Percentiles rank a stretch among this genome's conserved stretches.
These are phyloP conservation scores for Temnothorax longispinosus DNA, from an alignment of 1,140 invertebrate species.

Conservation along the genomic window DNA sequence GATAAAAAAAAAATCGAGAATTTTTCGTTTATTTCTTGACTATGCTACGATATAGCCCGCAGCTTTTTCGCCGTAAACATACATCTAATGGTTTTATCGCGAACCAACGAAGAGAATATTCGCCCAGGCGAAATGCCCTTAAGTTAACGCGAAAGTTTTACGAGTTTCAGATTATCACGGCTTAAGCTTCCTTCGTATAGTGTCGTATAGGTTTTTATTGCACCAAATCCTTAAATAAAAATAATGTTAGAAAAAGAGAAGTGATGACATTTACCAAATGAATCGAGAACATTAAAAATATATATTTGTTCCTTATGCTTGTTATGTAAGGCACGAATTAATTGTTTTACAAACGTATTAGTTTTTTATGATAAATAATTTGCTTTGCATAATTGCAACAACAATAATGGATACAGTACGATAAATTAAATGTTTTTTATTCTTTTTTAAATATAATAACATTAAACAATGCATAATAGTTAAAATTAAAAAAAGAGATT, in stretches of 20 bases:
- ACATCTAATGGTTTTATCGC: constrained; percentile 33
- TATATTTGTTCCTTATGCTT: background rate
- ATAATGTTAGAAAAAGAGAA: constrained; percentile 1
- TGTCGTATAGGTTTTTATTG: background rate
- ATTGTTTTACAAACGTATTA: background rate
- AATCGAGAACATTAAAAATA: background rate
- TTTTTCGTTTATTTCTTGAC: background rate
- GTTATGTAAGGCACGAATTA: background rate
- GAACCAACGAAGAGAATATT: constrained; percentile 26
- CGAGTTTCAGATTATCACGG: constrained; percentile 32
- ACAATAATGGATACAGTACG: background rate
- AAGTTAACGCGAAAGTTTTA: constrained; percentile 50
- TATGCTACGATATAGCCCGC: background rate
- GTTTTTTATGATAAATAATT: background rate
- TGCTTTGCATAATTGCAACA: background rate
- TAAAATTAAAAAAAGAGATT: background rate
- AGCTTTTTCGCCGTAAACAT: constrained; percentile 4
- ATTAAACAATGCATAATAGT: background rate
- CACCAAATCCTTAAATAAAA: background rate
- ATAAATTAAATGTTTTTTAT: background rate
- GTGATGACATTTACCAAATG: background rate
- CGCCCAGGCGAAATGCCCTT: background rate
- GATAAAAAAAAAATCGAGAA: constrained; percentile 22
- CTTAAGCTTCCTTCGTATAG: background rate
- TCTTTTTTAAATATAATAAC: background rate